A percentile compares a stretch with the other conserved stretches of the same genome.
These are phyloP conservation scores for Tachina fera DNA, from an alignment of 2,888 invertebrate species.

Conservation along the genomic window DNA sequence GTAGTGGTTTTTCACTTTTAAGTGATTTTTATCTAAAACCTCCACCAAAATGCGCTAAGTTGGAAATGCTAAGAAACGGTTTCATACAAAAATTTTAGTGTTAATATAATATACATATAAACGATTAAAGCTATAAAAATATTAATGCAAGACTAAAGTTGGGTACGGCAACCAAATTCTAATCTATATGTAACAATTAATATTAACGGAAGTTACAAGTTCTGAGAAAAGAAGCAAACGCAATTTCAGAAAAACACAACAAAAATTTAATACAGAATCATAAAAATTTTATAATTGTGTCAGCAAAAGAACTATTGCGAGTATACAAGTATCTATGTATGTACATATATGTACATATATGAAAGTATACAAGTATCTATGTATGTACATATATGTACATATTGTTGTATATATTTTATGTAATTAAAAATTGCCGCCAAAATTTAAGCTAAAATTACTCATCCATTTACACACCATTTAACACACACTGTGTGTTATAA, in stretches of 20 bases:
- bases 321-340: too few relatives aligned
- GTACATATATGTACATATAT: background rate
- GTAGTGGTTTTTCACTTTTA: too few relatives aligned
- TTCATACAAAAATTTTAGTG: too few relatives aligned
- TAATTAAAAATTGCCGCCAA: constrained; percentile 47
- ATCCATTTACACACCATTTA: constrained; percentile 44
- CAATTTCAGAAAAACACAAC: background rate
- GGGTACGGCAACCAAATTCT: background rate
- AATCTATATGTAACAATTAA: background rate
- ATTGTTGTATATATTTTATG: background rate
- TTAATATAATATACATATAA: too few relatives aligned
- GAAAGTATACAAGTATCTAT: too few relatives aligned
- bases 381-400: background rate
- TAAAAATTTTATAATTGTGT: background rate
- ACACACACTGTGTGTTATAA: constrained; percentile 41
- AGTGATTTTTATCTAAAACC: too few relatives aligned
- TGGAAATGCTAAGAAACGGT: too few relatives aligned
- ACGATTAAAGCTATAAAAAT: too few relatives aligned
- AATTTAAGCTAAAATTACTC: constrained; percentile 36
- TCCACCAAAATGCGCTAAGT: too few relatives aligned
- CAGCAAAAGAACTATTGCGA: background rate
- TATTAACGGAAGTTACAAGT: background rate
- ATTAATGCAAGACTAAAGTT: background rate
- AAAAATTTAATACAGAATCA: background rate
- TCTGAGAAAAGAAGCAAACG: background rate